Evolutionary conservation across 2,888 invertebrate species (phyloP), one percentile per base, ranked within the genome.

Genomic region (Ischnus inquisitorius): DNA sequence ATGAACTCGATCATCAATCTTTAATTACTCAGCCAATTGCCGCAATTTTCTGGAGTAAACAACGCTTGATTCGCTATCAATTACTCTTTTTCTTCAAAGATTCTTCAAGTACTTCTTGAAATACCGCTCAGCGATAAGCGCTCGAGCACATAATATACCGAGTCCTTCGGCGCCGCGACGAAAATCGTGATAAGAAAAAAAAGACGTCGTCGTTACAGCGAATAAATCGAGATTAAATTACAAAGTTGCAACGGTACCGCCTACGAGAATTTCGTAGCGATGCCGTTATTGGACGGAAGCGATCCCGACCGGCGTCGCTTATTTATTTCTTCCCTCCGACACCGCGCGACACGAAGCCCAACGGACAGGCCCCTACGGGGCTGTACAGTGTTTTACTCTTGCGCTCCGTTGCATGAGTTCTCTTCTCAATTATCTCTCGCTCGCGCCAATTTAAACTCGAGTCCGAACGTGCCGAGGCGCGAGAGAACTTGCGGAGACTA

Each of bases 291-390:
- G 79, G 79, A 83, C 83, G 83, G 83, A 83, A 83, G 72, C 72
- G 25, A n/a, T 54, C 41, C 79, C 83, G 76, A 79, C 83, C 83
- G 79, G 83, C 83, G 83, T 76, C 83, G 83, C 83, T 83, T 83
- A 83, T 83, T 83, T 83, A 83, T 79, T 79, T 83, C 79, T 83
- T 83, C 83, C 83, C 83, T 76, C 79, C 83, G 76, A 76, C 74
- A 72, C 68, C 68, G 79, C 74, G 41, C 74, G 68, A 76, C 79
- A 72, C 43, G 71, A 68, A 82, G 67, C 77, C 54, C 72, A 68
- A 82, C 65, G 51, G 71, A 34, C 71, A 62, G 39, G 14, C 19
- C n/a, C 76, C 34, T 54, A 48, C 28, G 68, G 46, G 14, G 51
- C 69, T 34, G 46, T 4, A 14, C n/a, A 54, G 54, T 57, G 28